Evolutionary conservation across 2,888 invertebrate species (phyloP).

Genomic region (Ctena decussata): DNA sequence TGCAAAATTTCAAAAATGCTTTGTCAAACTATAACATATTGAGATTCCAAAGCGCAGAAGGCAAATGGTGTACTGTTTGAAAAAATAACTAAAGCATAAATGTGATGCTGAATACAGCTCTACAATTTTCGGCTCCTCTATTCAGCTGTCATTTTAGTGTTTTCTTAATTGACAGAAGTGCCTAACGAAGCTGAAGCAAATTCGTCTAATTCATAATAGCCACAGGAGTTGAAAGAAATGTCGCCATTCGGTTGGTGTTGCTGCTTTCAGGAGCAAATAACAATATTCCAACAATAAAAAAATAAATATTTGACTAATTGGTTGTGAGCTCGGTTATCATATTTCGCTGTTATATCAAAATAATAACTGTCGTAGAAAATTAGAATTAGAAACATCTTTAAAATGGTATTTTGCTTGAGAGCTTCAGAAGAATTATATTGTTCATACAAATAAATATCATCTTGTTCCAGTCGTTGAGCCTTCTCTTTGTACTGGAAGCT

Average conservation of each 20-base stretch:
- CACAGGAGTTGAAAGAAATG: not conserved
- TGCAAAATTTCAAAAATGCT: too few species aligned
- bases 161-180: not conserved
- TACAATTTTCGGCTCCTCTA: too few species aligned
- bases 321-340: not conserved
- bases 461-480: not conserved
- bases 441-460: constrained; percentile 1
- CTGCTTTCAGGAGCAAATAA: not conserved
- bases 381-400: not conserved
- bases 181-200: not conserved
- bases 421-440: not conserved
- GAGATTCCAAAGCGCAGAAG: too few species aligned
- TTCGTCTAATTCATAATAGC: not conserved
- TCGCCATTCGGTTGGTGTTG: not conserved
- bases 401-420: not conserved
- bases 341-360: constrained; percentile 14
- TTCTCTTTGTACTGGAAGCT: too few species aligned
- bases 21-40: too few species aligned
- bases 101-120: too few species aligned
- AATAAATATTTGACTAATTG: not conserved
- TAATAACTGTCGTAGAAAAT: constrained; percentile 11
- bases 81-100: too few species aligned
- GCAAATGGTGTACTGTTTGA: too few species aligned
- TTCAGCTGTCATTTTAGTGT: not conserved
- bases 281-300: constrained; percentile 1